Base-by-base conservation (phyloP, 2,113 vertebrate species). In the Verasper variegatus region DNA sequence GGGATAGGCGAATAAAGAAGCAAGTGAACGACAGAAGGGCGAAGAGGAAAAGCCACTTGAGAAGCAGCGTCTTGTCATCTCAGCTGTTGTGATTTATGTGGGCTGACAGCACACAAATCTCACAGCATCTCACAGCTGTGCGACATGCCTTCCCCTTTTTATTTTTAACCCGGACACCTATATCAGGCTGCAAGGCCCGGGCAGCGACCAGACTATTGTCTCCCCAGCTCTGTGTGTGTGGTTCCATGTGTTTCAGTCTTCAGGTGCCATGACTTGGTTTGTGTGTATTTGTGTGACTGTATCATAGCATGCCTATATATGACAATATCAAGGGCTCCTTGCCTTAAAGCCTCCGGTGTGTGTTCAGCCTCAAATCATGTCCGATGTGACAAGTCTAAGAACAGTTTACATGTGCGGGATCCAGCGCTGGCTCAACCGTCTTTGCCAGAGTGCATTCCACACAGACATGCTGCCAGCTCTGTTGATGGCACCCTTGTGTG, bases 21-120 rank as follows among this genome's bases (percentile, higher is more conserved):
- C 54, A 52, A 79, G 67, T 75, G 60, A 76, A 61, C 2, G 24
- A 60, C 66, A 37, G 52, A 27, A 66, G 57, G 68, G 76, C 80
- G 86, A 74, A 71, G 54, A 74, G 74, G 62, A 69, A 76, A 73
- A 80, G 75, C 42, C 70, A 80, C 77, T 76, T 70, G 27, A 80
- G 55, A 80, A 68, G 61, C 60, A 66, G 68, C 65, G 60, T 67
- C 88, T 75, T 92, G 93, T 94, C 94, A 92, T 94, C 92, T 96
- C 96, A 96, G 96, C 96, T 97, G 95, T 95, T 94, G 92, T 71
- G 93, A 93, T 96, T 94, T 93, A 92, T 88, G 85, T 37, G 64
- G 92, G 87, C 94, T 93, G 94, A 92, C 91, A 93, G 88, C 93
- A 93, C 87, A 91, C 1, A 81, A 87, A 94, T 92, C 92, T 93